Evolutionary conservation across 2,888 invertebrate species (phyloP).

Genomic region (Heliconius sara): DNA sequence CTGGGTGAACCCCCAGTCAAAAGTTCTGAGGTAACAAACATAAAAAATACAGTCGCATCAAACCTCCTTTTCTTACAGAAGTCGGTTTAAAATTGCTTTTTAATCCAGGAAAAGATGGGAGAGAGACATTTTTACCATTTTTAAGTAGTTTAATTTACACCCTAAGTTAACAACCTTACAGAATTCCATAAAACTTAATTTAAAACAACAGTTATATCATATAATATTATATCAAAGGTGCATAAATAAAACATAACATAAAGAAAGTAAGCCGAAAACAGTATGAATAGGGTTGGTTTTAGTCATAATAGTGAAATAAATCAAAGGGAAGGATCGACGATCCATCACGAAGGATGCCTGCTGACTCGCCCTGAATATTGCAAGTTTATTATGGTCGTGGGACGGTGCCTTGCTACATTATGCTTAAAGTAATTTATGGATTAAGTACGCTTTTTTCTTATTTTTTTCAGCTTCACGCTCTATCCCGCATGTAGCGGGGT

Average conservation of each 20-base stretch:
- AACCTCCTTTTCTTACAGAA: too few relatives aligned
- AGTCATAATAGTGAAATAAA: conserved; percentile 57
- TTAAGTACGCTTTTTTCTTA: background rate
- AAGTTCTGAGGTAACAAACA: too few relatives aligned
- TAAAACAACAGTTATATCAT: background rate
- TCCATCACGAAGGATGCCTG: conserved; percentile 61
- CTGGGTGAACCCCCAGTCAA: too few relatives aligned
- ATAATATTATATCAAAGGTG: background rate
- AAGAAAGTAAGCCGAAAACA: conserved; percentile 39
- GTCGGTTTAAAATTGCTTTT: too few relatives aligned
- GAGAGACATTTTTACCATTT: too few relatives aligned
- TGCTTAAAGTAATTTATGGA: conserved; percentile 27
- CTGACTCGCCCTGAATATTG: conserved; percentile 56
- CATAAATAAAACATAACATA: conserved; percentile 31
- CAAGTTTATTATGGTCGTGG: conserved; percentile 59
- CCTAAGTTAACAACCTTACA: too few relatives aligned
- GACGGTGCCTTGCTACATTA: conserved; percentile 38
- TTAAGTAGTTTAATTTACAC: too few relatives aligned
- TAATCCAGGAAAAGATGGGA: too few relatives aligned
- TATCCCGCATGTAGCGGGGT: too few relatives aligned
- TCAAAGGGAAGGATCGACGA: conserved; percentile 56
- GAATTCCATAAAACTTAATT: background rate
- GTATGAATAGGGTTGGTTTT: conserved; percentile 31
- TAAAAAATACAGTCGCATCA: too few relatives aligned
- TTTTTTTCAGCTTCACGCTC: too few relatives aligned